Evolutionary conservation across 2,797 vertebrate genomes (phyloP).

Genomic region (Melanotaenia pygmaea): DNA sequence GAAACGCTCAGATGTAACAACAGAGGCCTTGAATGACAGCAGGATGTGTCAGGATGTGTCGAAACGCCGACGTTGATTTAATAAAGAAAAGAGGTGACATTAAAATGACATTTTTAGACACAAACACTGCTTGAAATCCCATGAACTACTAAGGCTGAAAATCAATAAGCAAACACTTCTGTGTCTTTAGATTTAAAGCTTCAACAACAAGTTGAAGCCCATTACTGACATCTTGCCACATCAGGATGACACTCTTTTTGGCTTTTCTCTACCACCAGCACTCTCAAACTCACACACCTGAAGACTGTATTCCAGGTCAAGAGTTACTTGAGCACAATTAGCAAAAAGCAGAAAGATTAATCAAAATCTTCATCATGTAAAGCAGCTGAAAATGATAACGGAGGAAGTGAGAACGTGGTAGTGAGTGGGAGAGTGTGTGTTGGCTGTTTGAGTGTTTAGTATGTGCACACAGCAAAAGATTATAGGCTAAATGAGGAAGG

Average conservation of each 20-base stretch:
- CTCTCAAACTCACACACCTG: background rate
- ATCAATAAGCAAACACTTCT: conserved; percentile 2
- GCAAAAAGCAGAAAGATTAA: background rate
- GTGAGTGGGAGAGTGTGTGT: conserved; percentile 42
- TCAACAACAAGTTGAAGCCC: conserved; percentile 11
- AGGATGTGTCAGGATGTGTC: background rate
- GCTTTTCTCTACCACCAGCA: background rate
- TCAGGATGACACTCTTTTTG: conserved; percentile 24
- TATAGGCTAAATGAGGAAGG: conserved; percentile 2
- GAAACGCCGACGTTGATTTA: background rate
- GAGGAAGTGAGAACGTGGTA: conserved; percentile 31
- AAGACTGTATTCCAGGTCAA: background rate
- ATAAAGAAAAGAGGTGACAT: background rate
- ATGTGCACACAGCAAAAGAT: background rate
- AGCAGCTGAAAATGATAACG: conserved; percentile 24
- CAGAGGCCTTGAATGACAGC: background rate
- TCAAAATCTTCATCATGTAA: conserved; percentile 4
- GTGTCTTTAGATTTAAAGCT: conserved; percentile 7
- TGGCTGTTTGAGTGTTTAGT: conserved; percentile 11
- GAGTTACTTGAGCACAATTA: background rate
- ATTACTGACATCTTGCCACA: conserved; percentile 26
- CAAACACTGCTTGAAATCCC: background rate
- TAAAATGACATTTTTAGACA: background rate
- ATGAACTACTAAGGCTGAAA: too few relatives aligned
- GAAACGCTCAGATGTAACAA: background rate